Evolutionary conservation across 2,797 vertebrate genomes (phyloP).

Genomic region (Micropoecilia bifurca): DNA sequence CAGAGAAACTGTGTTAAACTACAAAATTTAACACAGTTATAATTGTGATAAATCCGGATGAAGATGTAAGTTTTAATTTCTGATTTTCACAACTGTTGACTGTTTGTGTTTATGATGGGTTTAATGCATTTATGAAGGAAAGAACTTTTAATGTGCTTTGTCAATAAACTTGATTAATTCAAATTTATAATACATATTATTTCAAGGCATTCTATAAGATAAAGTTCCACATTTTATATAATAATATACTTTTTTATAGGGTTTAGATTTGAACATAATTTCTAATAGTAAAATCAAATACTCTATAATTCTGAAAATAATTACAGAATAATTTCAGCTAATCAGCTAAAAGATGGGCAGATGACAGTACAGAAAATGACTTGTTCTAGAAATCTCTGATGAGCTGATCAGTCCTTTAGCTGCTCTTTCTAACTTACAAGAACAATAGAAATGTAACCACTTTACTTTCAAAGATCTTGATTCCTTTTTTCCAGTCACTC

Average conservation of each 20-base stretch:
- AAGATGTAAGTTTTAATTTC: not conserved
- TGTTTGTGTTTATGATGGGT: no score
- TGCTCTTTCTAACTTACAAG: not conserved
- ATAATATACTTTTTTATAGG: not conserved
- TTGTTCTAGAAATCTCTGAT: not conserved
- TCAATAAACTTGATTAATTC: no score
- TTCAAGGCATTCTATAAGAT: not conserved
- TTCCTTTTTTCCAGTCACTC: not conserved
- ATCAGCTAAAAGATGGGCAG: not conserved
- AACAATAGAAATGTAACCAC: not conserved
- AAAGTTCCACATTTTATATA: not conserved
- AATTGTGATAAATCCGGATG: not conserved
- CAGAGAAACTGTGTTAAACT: no score
- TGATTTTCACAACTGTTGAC: not conserved
- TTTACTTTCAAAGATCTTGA: not conserved
- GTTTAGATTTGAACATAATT: not conserved
- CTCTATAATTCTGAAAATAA: not conserved
- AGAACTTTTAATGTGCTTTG: no score
- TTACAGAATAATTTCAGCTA: not conserved
- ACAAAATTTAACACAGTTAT: not conserved
- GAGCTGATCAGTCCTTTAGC: not conserved
- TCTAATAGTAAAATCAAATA: not conserved
- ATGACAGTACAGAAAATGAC: not conserved
- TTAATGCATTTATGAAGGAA: no score
- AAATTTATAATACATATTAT: not conserved